A percentile compares a stretch with the other conserved stretches of the same genome.
phyloP scores from a whole-genome alignment of 2,113 vertebrate genomes.

The Chamaetylas fuelleborni region DNA sequence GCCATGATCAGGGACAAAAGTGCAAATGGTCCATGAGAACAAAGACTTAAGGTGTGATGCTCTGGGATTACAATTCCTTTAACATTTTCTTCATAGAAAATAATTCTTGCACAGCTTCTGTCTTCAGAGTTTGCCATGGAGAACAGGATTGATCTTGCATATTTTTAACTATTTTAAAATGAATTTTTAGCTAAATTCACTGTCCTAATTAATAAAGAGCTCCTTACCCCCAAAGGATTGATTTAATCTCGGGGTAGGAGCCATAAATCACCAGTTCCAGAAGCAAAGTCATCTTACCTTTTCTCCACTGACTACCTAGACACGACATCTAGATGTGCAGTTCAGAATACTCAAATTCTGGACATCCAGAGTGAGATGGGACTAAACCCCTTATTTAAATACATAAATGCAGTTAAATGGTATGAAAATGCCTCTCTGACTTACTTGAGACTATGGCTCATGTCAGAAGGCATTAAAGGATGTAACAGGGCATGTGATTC shows the following conservation, averaged over 20 bases:
- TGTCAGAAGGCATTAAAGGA: neutral
- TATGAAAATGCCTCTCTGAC: neutral
- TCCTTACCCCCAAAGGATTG: neutral
- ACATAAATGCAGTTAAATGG: neutral
- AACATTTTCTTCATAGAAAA: neutral
- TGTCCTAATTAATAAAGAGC: neutral
- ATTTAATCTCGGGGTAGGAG: neutral
- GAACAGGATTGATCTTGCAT: accelerated
- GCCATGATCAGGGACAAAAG: neutral
- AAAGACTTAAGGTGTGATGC: neutral
- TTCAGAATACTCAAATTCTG: neutral
- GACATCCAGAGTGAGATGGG: neutral
- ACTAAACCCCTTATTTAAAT: neutral
- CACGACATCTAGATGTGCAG: accelerated
- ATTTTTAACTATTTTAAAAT: neutral
- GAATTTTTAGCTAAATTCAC: neutral
- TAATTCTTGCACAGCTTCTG: neutral
- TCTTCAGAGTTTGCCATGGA: neutral
- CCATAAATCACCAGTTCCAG: neutral
- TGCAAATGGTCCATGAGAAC: neutral
- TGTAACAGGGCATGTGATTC: neutral
- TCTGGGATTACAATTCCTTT: neutral
- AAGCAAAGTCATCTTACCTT: neutral
- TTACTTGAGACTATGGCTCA: neutral
- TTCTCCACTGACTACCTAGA: neutral